Evolutionary conservation across 2,797 vertebrate species (phyloP).

Genomic region (Craterocephalus amniculus): DNA sequence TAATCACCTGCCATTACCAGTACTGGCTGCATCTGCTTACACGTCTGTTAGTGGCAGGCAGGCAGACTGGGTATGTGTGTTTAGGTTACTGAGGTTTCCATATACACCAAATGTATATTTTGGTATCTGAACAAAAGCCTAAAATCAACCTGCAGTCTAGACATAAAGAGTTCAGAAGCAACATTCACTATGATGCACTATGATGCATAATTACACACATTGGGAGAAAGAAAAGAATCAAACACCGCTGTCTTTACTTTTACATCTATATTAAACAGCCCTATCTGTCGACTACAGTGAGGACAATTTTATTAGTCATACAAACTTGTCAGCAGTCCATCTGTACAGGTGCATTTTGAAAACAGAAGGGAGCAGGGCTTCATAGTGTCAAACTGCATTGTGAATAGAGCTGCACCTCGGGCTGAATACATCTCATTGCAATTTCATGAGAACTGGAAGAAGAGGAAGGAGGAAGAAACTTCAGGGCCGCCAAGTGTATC

Average conservation of each 20-base stretch:
- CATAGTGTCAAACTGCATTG: constrained; percentile 80
- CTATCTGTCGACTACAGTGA: constrained; percentile 29
- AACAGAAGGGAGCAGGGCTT: constrained; percentile 72
- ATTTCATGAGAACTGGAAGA: constrained; percentile 81
- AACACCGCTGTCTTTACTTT: constrained; percentile 21
- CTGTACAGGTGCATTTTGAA: constrained; percentile 63
- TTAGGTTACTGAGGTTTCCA: constrained; percentile 58
- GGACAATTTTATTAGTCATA: constrained; percentile 47
- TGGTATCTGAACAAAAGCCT: constrained; percentile 43
- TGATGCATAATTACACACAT: constrained; percentile 19
- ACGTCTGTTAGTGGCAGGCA: constrained; percentile 90
- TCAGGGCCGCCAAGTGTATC: constrained; percentile 66
- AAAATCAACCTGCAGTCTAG: constrained; percentile 18
- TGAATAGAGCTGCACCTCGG: constrained; percentile 81
- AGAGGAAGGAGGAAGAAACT: constrained; percentile 59
- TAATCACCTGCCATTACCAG: constrained; percentile 99
- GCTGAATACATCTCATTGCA: constrained; percentile 85
- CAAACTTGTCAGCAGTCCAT: constrained; percentile 59
- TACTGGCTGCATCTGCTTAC: constrained; percentile 93
- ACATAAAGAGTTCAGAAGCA: constrained; percentile 47
- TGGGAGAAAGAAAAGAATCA: constrained; percentile 5
- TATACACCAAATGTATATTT: constrained; percentile 43
- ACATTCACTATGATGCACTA: not conserved
- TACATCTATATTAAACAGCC: constrained; percentile 30
- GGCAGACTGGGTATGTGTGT: constrained; percentile 60